Evolutionary conservation across 2,113 vertebrate species (phyloP), one percentile per base, ranked within the genome.

Genomic region (Colinus virginianus): DNA sequence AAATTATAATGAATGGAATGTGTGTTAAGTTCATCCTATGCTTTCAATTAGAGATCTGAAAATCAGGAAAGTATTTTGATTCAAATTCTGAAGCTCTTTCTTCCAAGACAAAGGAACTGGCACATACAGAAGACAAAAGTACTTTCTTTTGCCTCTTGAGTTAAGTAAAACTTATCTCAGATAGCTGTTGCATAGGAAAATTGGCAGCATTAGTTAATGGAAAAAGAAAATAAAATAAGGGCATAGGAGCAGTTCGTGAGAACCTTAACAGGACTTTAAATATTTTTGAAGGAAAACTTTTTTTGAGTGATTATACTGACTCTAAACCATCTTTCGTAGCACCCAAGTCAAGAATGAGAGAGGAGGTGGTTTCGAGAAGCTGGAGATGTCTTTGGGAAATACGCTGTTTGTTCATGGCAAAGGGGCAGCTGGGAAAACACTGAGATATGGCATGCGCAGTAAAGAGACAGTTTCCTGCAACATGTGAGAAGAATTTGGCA

Each of bases 51-150:
- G 46, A 86, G 18, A 71, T 5, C 2, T 76, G 22, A 84, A 32
- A 78, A 86, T 78, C 40, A 72, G 80, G 45, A 66, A 93, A 86
- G 88, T 80, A 64, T 71, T 91, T 90, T 78, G 26, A 82, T 77
- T 84, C 46, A 82, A 79, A 69, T 59, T 63, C 9, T 11, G 45
- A 77, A 88, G 53, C 9, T 70, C 9, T 1, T 55, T 91, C 63
- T 67, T 87, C 75, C 42, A 62, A 88, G 49, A 68, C 55, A 93
- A 90, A 90, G 55, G 23, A 82, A 16, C 28, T 84, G 55, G 30
- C 25, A 79, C 25, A 56, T 30, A 67, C 46, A 40, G 36, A 88
- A 84, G 40, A 48, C 61, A 64, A 58, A 95, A 84, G 66, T 43
- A 69, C 18, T 13, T 78, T 70, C 30, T 71, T 91, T 55, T 58